A percentile compares a stretch with the other conserved stretches of the same genome.
Evolutionary conservation across 2,888 invertebrate genomes (phyloP).

Genomic region (Gisinianus flammeolus): DNA sequence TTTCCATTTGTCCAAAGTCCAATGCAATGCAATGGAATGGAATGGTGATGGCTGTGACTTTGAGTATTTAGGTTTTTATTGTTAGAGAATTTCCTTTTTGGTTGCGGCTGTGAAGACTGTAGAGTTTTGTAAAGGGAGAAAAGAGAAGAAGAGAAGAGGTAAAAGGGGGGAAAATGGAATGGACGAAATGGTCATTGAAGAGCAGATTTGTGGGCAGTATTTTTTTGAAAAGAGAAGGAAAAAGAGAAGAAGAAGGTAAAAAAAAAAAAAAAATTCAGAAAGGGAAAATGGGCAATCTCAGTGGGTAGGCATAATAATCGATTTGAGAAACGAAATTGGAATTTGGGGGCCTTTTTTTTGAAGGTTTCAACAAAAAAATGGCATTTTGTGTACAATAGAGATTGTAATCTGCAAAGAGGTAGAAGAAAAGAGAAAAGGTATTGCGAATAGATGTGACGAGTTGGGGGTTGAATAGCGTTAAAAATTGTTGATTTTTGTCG

Average conservation of each 20-base stretch:
- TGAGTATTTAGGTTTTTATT: no score
- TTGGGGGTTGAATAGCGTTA: constrained; percentile 57
- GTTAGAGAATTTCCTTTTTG: no score
- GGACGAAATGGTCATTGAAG: constrained; percentile 49
- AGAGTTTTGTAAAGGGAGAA: no score
- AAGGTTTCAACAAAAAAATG: constrained; percentile 56
- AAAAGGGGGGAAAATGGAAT: constrained; percentile 15
- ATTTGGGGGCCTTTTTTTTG: constrained; percentile 54
- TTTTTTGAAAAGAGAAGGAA: constrained; percentile 16
- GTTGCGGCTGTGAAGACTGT: no score
- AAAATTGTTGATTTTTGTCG: constrained; percentile 59
- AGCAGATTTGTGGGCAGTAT: constrained; percentile 53
- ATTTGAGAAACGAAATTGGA: constrained; percentile 58
- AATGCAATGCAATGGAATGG: no score
- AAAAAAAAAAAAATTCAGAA: constrained; percentile 21
- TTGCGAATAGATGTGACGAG: constrained; percentile 49
- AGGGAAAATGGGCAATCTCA: constrained; percentile 44
- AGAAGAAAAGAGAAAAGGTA: constrained; percentile 48
- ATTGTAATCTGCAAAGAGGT: constrained; percentile 58
- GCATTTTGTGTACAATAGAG: constrained; percentile 59
- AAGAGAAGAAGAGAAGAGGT: background rate
- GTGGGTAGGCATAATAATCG: constrained; percentile 57
- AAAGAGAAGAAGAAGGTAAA: background rate
- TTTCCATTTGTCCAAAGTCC: no score
- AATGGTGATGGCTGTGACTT: no score